Conservation (phyloP, 2,113 vertebrate genomes). For the Lepidothrix coronata region DNA sequence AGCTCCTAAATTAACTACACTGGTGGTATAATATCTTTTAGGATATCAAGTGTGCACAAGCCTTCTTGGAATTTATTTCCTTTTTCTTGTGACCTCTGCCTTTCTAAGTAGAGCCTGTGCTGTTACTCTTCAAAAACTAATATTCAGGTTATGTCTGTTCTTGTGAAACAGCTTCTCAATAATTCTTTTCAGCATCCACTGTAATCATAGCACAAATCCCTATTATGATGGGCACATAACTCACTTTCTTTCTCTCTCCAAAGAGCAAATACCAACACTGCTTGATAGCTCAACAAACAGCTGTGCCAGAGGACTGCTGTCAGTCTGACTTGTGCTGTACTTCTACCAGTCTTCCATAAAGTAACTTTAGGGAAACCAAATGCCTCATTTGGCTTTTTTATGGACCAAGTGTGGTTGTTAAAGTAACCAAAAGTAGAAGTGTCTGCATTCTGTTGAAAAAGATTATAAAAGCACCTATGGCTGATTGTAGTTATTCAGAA, state of each 20-base stretch:
- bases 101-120: not conserved
- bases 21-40: not conserved
- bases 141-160: not conserved
- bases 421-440: not conserved
- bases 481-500: not conserved
- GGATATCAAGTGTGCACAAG: not conserved
- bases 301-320: not conserved
- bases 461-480: not conserved
- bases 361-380: not conserved
- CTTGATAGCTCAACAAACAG: conserved; percentile 13
- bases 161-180: conserved; percentile 11
- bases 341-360: not conserved
- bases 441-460: not conserved
- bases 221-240: conserved; percentile 2
- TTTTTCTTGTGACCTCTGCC: not conserved
- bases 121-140: not conserved
- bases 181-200: not conserved
- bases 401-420: not conserved
- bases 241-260: not conserved
- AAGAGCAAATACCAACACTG: not conserved
- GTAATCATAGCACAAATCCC: conserved; percentile 7
- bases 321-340: not conserved
- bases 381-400: not conserved
- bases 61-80: not conserved
- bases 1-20: not conserved